These are phyloP conservation scores for Candidula unifasciata DNA, from an alignment of 2,888 invertebrate species.

Conservation along the genomic window DNA sequence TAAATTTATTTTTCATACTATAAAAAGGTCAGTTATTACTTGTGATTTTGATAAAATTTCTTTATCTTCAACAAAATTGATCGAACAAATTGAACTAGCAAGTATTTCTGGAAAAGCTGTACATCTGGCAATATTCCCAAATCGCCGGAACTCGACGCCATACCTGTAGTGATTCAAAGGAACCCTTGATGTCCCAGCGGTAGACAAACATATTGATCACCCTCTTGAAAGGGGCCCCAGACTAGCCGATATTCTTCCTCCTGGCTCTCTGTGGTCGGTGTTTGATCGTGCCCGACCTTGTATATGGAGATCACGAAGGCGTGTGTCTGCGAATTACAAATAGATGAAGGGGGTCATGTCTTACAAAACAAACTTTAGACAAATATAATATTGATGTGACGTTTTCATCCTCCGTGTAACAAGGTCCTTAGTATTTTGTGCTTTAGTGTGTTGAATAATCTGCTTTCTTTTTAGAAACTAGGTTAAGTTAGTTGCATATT, in stretches of 20 bases:
- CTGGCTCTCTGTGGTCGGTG: background rate
- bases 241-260: conserved; percentile 14
- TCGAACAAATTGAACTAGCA: background rate
- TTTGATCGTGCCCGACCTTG: background rate
- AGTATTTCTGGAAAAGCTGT: background rate
- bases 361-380: too few species aligned
- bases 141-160: background rate
- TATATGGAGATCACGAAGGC: background rate
- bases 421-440: too few species aligned
- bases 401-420: too few species aligned
- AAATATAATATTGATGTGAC: too few species aligned
- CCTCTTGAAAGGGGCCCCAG: background rate
- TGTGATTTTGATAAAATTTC: too few species aligned
- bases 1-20: too few species aligned
- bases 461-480: too few species aligned
- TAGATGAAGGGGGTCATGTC: background rate
- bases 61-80: too few species aligned
- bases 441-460: too few species aligned
- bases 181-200: conserved; percentile 44
- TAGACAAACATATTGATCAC: conserved; percentile 36
- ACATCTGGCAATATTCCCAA: conserved; percentile 41
- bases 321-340: background rate
- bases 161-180: conserved; percentile 36
- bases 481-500: too few species aligned
- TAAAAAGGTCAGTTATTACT: too few species aligned